Percentiles rank a stretch among this genome's conserved stretches.
phyloP scores from a whole-genome alignment of 2,888 invertebrate genomes.

The Melanostoma scalare region DNA sequence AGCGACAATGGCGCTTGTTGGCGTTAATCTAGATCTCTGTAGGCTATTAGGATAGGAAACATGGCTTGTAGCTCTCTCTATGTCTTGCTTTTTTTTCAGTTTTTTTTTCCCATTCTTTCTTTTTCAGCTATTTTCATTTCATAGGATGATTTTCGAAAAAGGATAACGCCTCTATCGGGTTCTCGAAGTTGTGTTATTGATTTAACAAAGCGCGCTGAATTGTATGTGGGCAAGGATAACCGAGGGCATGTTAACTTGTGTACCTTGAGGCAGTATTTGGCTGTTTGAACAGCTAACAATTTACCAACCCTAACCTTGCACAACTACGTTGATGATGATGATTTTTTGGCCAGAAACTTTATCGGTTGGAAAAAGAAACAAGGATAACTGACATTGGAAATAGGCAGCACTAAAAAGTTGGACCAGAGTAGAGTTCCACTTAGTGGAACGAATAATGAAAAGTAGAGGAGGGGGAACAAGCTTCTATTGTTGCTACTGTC shows the following conservation, averaged over 20 bases:
- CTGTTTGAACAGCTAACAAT: constrained; percentile 42
- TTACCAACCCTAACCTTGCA: constrained; percentile 40
- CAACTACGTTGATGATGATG: constrained; percentile 52
- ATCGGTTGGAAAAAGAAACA: constrained; percentile 26
- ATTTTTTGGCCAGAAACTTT: constrained; percentile 40
- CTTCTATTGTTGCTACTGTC: constrained; percentile 28
- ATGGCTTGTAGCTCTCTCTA: constrained; percentile 26
- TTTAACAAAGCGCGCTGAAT: constrained; percentile 61
- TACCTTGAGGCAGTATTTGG: constrained; percentile 25
- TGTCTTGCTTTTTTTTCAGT: constrained; percentile 5
- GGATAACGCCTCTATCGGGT: constrained; percentile 20
- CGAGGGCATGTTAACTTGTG: constrained; percentile 4
- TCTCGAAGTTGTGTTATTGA: constrained; percentile 59
- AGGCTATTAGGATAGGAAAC: constrained; percentile 53
- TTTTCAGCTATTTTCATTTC: not conserved
- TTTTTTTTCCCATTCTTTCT: not conserved
- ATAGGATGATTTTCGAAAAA: constrained; percentile 20
- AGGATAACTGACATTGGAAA: constrained; percentile 5
- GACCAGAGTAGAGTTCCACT: constrained; percentile 25
- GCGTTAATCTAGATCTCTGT: constrained; percentile 69
- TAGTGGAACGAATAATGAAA: constrained; percentile 31
- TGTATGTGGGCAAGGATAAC: constrained; percentile 2
- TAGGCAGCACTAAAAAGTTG: constrained; percentile 29
- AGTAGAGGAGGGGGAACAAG: constrained; percentile 12
- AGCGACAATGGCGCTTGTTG: constrained; percentile 70